These are phyloP conservation scores for Chiloscyllium punctatum DNA, from an alignment of 2,797 vertebrate species.

Conservation along the genomic window DNA sequence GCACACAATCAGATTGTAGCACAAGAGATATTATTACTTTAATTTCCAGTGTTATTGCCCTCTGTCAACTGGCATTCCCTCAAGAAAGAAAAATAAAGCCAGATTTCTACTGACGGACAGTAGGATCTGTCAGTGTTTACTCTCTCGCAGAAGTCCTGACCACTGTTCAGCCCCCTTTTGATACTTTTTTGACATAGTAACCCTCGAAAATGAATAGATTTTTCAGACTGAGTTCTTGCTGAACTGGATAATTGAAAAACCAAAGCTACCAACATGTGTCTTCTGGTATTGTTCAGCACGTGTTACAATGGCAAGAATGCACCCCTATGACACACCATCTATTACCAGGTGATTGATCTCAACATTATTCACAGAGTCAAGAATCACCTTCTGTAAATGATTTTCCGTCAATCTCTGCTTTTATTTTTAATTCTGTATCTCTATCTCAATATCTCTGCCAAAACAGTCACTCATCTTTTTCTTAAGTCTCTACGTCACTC, in stretches of 20 bases:
- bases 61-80: neutral
- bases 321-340: neutral
- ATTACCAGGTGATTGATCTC: neutral
- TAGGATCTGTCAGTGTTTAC: neutral
- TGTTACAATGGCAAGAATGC: neutral
- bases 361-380: neutral
- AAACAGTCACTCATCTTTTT: neutral
- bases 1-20: neutral
- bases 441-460: neutral
- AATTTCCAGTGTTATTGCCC: neutral
- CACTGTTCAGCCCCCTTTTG: neutral
- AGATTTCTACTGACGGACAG: neutral
- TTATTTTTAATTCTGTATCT: neutral
- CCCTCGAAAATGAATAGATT: neutral
- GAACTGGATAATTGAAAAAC: neutral
- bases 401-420: neutral
- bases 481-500: neutral
- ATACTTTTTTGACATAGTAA: neutral
- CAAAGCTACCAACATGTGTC: neutral
- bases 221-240: neutral
- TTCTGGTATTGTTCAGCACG: neutral
- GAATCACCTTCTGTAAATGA: neutral
- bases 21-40: neutral
- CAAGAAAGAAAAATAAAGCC: neutral
- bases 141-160: neutral